Evolutionary conservation across 2,888 invertebrate species (phyloP), one percentile per base, ranked within the genome.

Genomic region (Dendrolimus pini): DNA sequence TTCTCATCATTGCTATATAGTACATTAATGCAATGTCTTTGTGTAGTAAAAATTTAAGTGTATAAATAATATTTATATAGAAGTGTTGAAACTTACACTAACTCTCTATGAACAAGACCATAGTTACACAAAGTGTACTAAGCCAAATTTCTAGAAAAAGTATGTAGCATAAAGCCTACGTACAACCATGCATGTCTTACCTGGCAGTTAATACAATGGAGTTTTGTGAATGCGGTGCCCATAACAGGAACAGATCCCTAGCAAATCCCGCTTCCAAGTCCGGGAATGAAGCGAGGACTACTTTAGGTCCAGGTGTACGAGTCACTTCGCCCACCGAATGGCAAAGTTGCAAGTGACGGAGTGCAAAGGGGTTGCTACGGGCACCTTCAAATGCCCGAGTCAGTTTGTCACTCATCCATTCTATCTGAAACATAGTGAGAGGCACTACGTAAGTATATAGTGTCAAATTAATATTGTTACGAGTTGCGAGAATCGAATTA

Each of bases 321-420:
- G 81, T 80, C 9, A 99, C 92, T 75, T 99, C 99, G 0, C 93
- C 93, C 62, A 98, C 93, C 60, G 96, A 97, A 82, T 99, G 99
- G 73, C 99, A 99, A 8, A 99, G 91, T 70, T 98, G 97, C 56
- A 99, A 90, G 85, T 99, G 97, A 63, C 96, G 96, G 63, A 99
- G 96, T 58, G 97, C 97, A 82, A 99, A 99, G 0, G 99, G 99
- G 91, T 98, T 99, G 72, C 96, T 96, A 59, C 98, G 93, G 0
- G 96, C 96, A 0, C 96, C 96, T 80, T 97, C 97, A 77, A 97
- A 97, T 57, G 95, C 95, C 61, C 97, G 94, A 92, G 99, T 98
- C 54, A 99, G 89, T 77, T 99, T 99, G 77, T 99, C 99, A 77
- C 98, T 98, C 99, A 99, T 99, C 99, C 99, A 99, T 87, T 99